Conservation (phyloP, 1,140 invertebrate species). For the Drosophila nasuta region DNA sequence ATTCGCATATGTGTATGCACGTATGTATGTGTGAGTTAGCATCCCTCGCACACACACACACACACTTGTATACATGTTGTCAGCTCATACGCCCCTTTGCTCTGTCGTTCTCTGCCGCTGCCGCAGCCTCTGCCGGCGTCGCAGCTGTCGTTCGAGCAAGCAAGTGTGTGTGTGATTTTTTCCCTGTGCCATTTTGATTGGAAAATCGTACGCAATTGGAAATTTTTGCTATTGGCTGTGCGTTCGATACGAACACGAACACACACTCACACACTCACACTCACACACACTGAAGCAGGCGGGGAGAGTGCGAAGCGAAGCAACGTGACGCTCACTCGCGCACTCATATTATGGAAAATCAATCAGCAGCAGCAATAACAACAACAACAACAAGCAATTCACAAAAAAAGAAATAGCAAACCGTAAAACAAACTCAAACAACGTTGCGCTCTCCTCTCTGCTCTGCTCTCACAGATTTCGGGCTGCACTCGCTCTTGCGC, state of each 20-base stretch:
- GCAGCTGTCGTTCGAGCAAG: constrained; percentile 26
- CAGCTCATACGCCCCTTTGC: constrained; percentile 54
- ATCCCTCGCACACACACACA: constrained; percentile 34
- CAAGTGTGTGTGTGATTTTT: constrained; percentile 40
- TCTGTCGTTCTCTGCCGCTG: constrained; percentile 19
- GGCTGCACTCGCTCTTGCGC: constrained; percentile 11
- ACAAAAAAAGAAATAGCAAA: constrained; percentile 20
- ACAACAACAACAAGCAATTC: constrained; percentile 16
- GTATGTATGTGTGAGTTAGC: constrained; percentile 17
- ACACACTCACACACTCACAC: constrained; percentile 9
- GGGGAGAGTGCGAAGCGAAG: constrained; percentile 25
- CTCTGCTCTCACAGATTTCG: constrained; percentile 19
- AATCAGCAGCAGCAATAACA: constrained; percentile 61
- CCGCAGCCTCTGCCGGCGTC: constrained; percentile 17
- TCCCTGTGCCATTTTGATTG: constrained; percentile 76
- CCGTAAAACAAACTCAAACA: constrained; percentile 42
- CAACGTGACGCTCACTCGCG: constrained; percentile 39
- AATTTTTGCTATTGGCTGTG: constrained; percentile 80
- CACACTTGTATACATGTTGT: constrained; percentile 17
- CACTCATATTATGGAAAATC: constrained; percentile 76
- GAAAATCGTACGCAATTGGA: constrained; percentile 82
- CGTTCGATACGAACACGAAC: constrained; percentile 67
- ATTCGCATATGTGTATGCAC: constrained; percentile 47
- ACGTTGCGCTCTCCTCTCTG: constrained; percentile 16
- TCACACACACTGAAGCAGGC: constrained; percentile 1